Evolutionary conservation across 92 coral and sea anemone species (phyloP), one percentile per base, ranked within the genome.

Genomic region (Paragorgia papillata): DNA sequence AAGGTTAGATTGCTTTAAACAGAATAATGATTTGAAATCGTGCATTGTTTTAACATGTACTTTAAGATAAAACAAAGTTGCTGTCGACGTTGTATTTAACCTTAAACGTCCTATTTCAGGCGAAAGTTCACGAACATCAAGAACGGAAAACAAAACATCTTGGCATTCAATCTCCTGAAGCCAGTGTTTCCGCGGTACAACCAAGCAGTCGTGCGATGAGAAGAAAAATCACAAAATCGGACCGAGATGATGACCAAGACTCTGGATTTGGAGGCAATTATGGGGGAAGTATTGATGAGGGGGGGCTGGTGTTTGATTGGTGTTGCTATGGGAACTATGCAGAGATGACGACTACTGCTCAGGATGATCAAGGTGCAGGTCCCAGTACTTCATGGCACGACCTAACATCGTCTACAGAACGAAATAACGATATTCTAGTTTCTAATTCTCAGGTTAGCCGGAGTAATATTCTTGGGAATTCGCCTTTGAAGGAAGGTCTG

Each of bases 171-270:
- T 9, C 1, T 43, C 12, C 74, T 17, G 27, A 41, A 17, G 32
- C 0, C 28, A 46, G 21, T 67, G 7, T 5, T 6, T 35, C 74
- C 20, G 13, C 22, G 17, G 49, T 24, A 0, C 46, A 63, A 25
- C 40, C 22, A 17, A 40, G 34, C 19, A 28, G 17, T 31, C 40
- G 28, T 25, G 61, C 50, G 1, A n/a, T 48, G 77, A 50, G 21
- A n/a, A 51, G 33, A 17, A 70, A 70, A 0, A 4, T 31, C 13
- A 0, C 62, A 15, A 31, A 13, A 15, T 24, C 62, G 1, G 55
- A 70, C 43, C 50, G 77, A 53, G 77, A 70, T 50, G 77, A 70
- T 24, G 77, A 70, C 19, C 77, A 70, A 33, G 77, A 70, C 31
- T 70, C 77, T 0, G 77, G 77, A 6, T 70, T 70, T 70, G 77